Base-by-base conservation (phyloP, 2,797 vertebrate genomes). In the Perodicticus potto region DNA sequence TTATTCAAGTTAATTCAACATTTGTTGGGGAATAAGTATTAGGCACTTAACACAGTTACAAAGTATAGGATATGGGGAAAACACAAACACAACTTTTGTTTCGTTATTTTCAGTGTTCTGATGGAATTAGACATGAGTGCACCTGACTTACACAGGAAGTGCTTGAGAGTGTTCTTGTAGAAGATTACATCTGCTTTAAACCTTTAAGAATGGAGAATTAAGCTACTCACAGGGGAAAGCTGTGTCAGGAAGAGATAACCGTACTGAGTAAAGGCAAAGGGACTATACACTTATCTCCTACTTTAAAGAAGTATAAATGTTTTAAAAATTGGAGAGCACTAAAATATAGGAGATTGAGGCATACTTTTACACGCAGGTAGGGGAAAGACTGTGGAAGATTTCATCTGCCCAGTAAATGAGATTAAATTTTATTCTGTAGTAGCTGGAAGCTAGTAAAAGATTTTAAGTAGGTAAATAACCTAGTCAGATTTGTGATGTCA, bases 381-480 rank as follows among this genome's bases (percentile, higher is more conserved):
- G 22, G 61, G 77, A 86, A 12, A 92, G 55, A 96, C 13, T 86
- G 45, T 70, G 37, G 69, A 93, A 93, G 72, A 87, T 73, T 90
- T 88, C 84, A 81, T 57, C n/a, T 86, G 59, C 32, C 49, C 49
- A 81, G 25, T 72, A 93, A 92, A 93, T 84, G n/a, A 80, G 69
- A 89, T 83, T 86, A 89, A 87, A 72, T 83, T 88, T 77, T 72
- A 70, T 45, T 89, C 37, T 78, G 23, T 40, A 86, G 16, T 93
- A n/a, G 76, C 13, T 81, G 63, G 72, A 95, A 91, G 37, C 80
- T 92, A 85, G 40, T 88, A 81, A 95, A 92, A 59, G 65, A 72
- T 83, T 93, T 83, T 78, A 89, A 96, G 84, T n/a, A 89, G 34
- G 43, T 65, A 69, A 96, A 92, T 72, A 77, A 85, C 49, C 78